A percentile compares a stretch with the other conserved stretches of the same genome.
Conservation (phyloP, 2,888 invertebrate species). For the Nemoura dubitans region DNA sequence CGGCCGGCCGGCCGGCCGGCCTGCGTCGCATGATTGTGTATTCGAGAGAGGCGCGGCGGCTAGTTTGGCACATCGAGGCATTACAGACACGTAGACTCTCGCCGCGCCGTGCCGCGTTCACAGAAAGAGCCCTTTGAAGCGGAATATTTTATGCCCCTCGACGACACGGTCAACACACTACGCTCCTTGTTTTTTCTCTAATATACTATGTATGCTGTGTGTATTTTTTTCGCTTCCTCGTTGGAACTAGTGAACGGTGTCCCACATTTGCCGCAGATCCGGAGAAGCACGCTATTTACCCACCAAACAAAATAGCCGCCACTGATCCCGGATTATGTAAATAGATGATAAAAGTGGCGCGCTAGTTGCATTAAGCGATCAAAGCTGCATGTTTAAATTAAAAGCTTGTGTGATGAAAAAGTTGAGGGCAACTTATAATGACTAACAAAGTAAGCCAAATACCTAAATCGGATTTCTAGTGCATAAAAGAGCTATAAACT, state of each 20-base stretch:
- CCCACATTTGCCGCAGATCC: neutral
- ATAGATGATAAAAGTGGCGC: neutral
- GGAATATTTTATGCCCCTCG: neutral
- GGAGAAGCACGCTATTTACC: neutral
- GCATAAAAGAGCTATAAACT: neutral
- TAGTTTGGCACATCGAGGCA: neutral
- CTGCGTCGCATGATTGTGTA: neutral
- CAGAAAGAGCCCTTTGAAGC: neutral
- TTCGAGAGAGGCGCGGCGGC: neutral
- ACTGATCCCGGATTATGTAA: slow-evolving; percentile 7
- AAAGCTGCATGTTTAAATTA: slow-evolving; percentile 12
- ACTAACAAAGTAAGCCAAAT: neutral
- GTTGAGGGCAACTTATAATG: neutral
- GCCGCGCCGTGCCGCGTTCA: neutral
- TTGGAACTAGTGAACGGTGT: neutral
- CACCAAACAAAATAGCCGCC: neutral
- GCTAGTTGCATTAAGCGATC: neutral
- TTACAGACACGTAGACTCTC: neutral
- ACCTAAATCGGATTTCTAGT: neutral
- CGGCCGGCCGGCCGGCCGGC: too few species aligned
- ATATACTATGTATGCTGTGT: neutral
- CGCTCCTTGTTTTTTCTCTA: neutral
- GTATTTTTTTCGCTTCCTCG: neutral
- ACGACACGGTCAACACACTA: neutral
- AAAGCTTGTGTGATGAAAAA: neutral